These are phyloP conservation scores for Adelognathus sp. DNA, from an alignment of 2,888 invertebrate genomes.

Conservation along the genomic window DNA sequence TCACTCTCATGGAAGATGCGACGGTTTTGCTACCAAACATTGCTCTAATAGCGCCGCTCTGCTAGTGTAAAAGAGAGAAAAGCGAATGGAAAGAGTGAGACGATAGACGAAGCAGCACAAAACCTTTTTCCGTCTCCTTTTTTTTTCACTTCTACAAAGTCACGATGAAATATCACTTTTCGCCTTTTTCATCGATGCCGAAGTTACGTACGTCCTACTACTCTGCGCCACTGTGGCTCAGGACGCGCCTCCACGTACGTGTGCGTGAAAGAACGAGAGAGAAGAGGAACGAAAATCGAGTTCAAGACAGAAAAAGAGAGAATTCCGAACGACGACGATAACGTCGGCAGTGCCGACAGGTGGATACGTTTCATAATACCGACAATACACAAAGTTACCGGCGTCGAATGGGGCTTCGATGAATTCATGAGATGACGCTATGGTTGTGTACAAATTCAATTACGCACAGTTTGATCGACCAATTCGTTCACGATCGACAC, in stretches of 20 bases:
- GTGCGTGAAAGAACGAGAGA: neutral
- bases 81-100: conserved; percentile 26
- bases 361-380: conserved; percentile 45
- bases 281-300: neutral
- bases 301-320: neutral
- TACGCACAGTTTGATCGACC: conserved; percentile 44
- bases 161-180: conserved; percentile 59
- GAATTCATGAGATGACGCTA: conserved; percentile 43
- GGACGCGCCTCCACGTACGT: neutral
- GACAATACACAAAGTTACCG: conserved; percentile 8
- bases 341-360: conserved; percentile 47
- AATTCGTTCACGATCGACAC: conserved; percentile 13
- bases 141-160: conserved; percentile 46
- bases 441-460: conserved; percentile 55
- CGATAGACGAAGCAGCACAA: neutral
- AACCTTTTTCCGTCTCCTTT: neutral
- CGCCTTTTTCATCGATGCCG: conserved; percentile 19
- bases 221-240: conserved; percentile 1
- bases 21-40: neutral
- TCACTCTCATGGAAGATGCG: conserved; percentile 4
- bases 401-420: conserved; percentile 26
- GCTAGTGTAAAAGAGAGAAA: neutral
- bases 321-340: conserved; percentile 23
- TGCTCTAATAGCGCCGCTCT: neutral
- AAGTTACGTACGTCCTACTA: conserved; percentile 28